Base-by-base conservation (phyloP, 2,113 vertebrate genomes). In the Numida meleagris region DNA sequence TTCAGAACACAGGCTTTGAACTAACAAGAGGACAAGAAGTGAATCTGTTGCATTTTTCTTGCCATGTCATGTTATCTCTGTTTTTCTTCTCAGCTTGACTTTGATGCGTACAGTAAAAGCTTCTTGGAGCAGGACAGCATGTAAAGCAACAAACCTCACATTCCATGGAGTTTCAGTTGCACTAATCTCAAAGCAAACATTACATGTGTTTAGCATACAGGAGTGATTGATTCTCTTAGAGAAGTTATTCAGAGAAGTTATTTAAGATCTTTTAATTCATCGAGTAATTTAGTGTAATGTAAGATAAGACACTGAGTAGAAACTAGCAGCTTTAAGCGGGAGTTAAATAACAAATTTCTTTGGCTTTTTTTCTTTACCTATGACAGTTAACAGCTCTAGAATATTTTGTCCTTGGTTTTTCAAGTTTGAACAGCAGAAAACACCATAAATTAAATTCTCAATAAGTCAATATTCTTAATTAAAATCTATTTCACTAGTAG, bases 391-490 rank as follows among this genome's bases (percentile, higher is more conserved):
- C 4, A 45, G 40, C 15, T 51, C 15, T 73, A n/a, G 81, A 92
- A 62, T 66, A 86, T 46, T 82, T 75, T 70, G 36, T 50, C 77
- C 58, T 89, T 92, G 40, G 12, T 21, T 71, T 94, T 94, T 79
- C 58, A 79, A 73, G 62, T 58, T 20, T 4, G 17, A 92, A 79
- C 1, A 27, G 40, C 16, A 87, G n/a, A 75, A 89, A 84, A 86
- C 5, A 16, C 6, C 82, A 34, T 51, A 70, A 71, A 51, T 51
- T 79, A 62, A 90, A 91, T 57, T 79, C 27, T 53, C n/a, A 87
- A 48, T 84, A 75, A 82, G 7, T 95, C 91, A 80, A 92, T 91
- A 94, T 55, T 87, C 27, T 89, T 89, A 93, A 92, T 95, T 93
- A 94, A 92, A 90, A 92, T 92, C 77, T 90, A 76, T 92, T 86